Conservation (phyloP, 2,797 vertebrate species). For the Cynodonichthys magdalenae region DNA sequence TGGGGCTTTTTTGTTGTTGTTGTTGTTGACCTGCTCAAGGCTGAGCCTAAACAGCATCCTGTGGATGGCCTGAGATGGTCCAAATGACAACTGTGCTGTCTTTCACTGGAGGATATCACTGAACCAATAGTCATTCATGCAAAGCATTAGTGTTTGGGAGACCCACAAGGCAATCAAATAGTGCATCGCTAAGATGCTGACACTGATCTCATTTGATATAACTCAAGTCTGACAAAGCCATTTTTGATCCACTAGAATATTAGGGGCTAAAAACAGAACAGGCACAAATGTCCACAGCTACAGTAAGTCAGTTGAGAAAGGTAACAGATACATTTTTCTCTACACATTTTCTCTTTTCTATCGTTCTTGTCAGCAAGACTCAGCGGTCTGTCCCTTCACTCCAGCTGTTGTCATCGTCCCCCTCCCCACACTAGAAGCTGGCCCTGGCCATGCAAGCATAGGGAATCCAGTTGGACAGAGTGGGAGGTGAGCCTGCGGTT, state of each 20-base stretch:
- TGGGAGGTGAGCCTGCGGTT: conserved; percentile 68
- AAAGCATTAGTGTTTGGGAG: conserved; percentile 70
- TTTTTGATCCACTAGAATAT: conserved; percentile 69
- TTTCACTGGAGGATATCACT: conserved; percentile 67
- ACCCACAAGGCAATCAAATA: conserved; percentile 73
- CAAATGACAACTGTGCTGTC: conserved; percentile 51
- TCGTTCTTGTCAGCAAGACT: conserved; percentile 36
- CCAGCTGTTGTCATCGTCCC: conserved; percentile 65
- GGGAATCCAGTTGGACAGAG: conserved; percentile 65
- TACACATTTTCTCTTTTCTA: conserved; percentile 18
- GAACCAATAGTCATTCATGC: conserved; percentile 73
- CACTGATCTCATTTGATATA: conserved; percentile 77
- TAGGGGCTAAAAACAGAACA: conserved; percentile 55
- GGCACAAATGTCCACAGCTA: conserved; percentile 55
- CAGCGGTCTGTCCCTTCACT: conserved; percentile 34
- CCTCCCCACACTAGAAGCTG: conserved; percentile 47
- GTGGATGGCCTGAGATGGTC: conserved; percentile 63
- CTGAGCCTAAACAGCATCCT: conserved; percentile 51
- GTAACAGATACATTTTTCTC: conserved; percentile 36
- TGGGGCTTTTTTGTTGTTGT: conserved; percentile 43
- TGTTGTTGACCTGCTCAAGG: conserved; percentile 32
- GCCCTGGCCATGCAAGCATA: conserved; percentile 47
- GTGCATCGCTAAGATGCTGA: conserved; percentile 68
- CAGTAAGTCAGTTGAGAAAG: conserved; percentile 30
- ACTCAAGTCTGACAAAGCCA: conserved; percentile 72